Evolutionary conservation across 2,888 invertebrate species (phyloP).

Genomic region (Torymus tubicola): DNA sequence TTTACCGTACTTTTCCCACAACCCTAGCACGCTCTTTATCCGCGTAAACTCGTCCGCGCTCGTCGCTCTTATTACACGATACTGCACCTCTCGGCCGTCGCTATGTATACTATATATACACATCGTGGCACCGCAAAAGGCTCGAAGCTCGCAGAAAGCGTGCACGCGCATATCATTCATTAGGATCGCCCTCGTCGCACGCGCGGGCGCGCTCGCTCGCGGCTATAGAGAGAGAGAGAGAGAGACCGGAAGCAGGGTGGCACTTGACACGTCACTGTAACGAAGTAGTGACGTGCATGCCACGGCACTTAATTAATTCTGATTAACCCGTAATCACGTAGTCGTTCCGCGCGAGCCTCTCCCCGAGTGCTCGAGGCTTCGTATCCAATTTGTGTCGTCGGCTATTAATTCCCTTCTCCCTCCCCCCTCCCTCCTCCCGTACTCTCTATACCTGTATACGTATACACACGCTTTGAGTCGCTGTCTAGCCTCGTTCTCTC

Average conservation of each 20-base stretch:
- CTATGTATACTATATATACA: neutral
- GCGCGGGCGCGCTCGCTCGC: constrained; percentile 33
- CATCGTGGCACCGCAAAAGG: neutral
- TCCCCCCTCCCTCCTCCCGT: neutral
- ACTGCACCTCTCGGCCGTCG: no score
- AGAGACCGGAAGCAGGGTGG: constrained; percentile 65
- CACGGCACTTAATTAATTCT: constrained; percentile 76
- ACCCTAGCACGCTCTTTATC: neutral
- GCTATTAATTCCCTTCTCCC: constrained; percentile 67
- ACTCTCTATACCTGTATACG: no score
- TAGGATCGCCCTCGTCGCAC: constrained; percentile 65
- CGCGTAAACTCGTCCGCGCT: neutral
- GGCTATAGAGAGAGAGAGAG: constrained; percentile 53
- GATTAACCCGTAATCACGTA: constrained; percentile 76
- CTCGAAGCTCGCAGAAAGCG: constrained; percentile 58
- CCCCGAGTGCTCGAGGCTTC: constrained; percentile 64
- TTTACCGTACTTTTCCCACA: no score
- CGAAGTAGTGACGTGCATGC: constrained; percentile 76
- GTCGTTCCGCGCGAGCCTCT: constrained; percentile 67
- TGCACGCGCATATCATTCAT: constrained; percentile 74
- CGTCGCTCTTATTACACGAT: neutral
- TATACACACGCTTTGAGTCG: no score
- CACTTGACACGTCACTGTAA: constrained; percentile 75
- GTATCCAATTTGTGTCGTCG: constrained; percentile 73
- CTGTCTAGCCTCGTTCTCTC: no score